phyloP scores from a whole-genome alignment of 1,140 invertebrate genomes.

The Mamestra configurata region DNA sequence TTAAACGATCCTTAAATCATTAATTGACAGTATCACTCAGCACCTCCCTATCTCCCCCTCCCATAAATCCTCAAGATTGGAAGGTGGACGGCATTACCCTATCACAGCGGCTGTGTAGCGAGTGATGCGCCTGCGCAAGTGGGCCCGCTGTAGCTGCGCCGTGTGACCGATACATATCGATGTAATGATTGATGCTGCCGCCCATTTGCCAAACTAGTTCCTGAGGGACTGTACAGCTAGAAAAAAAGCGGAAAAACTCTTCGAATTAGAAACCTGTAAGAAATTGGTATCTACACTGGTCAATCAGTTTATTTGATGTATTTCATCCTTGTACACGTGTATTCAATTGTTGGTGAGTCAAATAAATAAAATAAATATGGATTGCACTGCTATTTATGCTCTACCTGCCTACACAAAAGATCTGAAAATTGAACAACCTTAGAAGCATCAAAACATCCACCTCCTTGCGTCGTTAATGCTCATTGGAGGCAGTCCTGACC shows the following conservation, averaged over 20 bases:
- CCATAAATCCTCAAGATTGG: slow-evolving; percentile 18
- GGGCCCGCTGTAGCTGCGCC: slow-evolving; percentile 20
- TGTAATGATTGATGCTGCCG: slow-evolving; percentile 76
- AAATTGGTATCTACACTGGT: no score
- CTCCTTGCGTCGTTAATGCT: no score
- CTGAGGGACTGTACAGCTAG: slow-evolving; percentile 61
- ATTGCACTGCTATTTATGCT: no score
- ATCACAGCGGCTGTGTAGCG: neutral
- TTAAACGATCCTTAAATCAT: neutral
- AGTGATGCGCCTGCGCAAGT: slow-evolving; percentile 22
- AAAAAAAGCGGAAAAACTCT: slow-evolving; percentile 48
- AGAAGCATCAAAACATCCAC: no score
- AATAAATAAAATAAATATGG: no score
- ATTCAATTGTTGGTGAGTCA: no score
- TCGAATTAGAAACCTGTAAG: no score
- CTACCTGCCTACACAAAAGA: no score
- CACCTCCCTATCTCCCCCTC: neutral
- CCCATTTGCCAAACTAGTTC: slow-evolving; percentile 76
- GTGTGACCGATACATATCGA: slow-evolving; percentile 78
- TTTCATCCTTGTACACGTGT: no score
- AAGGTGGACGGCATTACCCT: slow-evolving; percentile 34
- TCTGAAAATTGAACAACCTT: no score
- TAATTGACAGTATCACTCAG: neutral
- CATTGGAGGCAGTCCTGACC: no score
- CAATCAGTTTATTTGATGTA: no score